These are phyloP conservation scores for Smithornis capensis DNA, from an alignment of 2,113 vertebrate genomes.

Conservation along the genomic window DNA sequence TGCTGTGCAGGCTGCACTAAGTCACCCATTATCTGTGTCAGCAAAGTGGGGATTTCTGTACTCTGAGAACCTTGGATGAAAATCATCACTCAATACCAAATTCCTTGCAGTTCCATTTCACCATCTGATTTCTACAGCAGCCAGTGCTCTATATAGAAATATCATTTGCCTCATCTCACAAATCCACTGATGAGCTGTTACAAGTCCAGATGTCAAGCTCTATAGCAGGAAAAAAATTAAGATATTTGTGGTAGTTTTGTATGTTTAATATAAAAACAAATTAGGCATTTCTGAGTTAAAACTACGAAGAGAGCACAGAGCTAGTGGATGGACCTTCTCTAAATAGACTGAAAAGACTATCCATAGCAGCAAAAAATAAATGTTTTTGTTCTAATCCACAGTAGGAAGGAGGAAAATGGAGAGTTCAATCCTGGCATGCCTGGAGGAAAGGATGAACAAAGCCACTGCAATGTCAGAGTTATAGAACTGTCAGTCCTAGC, in stretches of 20 bases:
- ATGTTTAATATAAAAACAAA: neutral
- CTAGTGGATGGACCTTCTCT: neutral
- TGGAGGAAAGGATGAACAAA: neutral
- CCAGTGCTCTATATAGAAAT: constrained; percentile 45
- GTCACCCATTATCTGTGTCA: neutral
- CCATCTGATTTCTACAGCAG: constrained; percentile 54
- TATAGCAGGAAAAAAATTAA: neutral
- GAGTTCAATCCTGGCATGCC: neutral
- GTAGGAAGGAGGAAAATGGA: neutral
- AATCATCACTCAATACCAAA: constrained; percentile 44
- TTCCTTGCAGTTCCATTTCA: constrained; percentile 31
- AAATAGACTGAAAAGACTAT: neutral
- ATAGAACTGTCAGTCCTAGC: neutral
- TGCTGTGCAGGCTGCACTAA: neutral
- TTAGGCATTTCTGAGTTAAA: neutral
- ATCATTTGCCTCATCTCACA: constrained; percentile 53
- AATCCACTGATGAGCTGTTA: constrained; percentile 57
- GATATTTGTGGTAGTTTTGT: neutral
- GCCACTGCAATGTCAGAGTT: neutral
- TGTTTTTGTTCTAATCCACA: neutral
- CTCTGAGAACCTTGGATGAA: neutral
- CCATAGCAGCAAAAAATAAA: neutral
- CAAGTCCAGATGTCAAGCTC: constrained; percentile 53
- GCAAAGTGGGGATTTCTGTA: neutral
- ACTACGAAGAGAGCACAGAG: neutral